Evolutionary conservation across 2,888 invertebrate species (phyloP).

Genomic region (Leucophora obtusa): DNA sequence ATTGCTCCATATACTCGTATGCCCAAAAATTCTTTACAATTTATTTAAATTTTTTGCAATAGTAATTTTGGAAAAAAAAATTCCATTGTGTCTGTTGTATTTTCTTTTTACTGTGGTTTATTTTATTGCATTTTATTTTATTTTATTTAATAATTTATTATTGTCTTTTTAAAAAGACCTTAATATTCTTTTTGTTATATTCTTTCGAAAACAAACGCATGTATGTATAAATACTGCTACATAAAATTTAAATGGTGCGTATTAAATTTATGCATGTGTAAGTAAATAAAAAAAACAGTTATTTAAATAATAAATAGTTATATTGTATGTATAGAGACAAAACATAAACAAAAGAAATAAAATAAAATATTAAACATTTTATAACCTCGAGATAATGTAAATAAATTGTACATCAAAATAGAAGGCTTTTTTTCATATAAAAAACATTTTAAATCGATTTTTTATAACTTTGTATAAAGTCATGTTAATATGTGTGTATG

Average conservation of each 20-base stretch:
- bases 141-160: not conserved
- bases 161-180: not conserved
- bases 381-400: not conserved
- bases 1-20: too few relatives aligned
- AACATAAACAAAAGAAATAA: not conserved
- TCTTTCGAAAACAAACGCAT: not conserved
- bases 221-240: not conserved
- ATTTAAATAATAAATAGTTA: too few relatives aligned
- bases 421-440: not conserved
- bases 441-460: not conserved
- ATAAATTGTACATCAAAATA: conserved; percentile 3
- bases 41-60: not conserved
- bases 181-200: not conserved
- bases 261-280: not conserved
- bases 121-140: not conserved
- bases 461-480: not conserved
- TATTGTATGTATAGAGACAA: not conserved
- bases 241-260: not conserved
- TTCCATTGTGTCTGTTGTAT: not conserved
- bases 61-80: not conserved
- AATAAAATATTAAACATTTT: not conserved
- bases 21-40: not conserved
- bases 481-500: not conserved
- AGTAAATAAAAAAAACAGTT: not conserved
- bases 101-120: not conserved